These are phyloP conservation scores for Lonchura striata DNA, from an alignment of 2,113 vertebrate genomes.

Conservation along the genomic window DNA sequence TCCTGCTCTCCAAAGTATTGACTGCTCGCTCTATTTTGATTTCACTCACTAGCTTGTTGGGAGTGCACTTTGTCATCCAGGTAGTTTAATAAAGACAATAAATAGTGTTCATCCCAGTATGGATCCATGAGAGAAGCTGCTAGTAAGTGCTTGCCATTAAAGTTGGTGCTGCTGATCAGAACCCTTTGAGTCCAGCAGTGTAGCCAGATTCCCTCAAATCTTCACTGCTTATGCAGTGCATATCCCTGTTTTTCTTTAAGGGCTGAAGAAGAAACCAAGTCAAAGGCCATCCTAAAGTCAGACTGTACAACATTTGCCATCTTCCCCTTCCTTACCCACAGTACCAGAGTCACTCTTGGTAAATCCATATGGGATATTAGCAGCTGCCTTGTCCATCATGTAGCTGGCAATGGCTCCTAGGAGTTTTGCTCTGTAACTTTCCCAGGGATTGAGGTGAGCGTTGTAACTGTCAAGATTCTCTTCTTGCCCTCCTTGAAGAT, in stretches of 20 bases:
- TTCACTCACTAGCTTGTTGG: not conserved
- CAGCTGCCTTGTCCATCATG: not conserved
- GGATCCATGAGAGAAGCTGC: not conserved
- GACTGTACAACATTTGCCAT: fast-evolving
- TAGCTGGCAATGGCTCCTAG: not conserved
- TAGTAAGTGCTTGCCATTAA: not conserved
- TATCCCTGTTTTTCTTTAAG: not conserved
- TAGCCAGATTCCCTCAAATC: not conserved
- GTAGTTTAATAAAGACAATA: not conserved
- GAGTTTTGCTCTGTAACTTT: not conserved
- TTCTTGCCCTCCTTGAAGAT: not conserved
- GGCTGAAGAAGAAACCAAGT: not conserved
- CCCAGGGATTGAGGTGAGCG: not conserved
- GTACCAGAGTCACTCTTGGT: not conserved
- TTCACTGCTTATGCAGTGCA: not conserved
- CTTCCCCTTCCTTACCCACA: not conserved
- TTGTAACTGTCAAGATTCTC: not conserved
- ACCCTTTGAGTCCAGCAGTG: not conserved
- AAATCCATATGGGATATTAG: not conserved
- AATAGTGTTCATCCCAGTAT: not conserved
- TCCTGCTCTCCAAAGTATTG: not conserved
- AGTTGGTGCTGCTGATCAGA: not conserved
- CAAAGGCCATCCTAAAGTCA: not conserved
- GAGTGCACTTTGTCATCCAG: not conserved
- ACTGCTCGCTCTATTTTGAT: not conserved